These are phyloP conservation scores for Cabera pusaria DNA, from an alignment of 2,888 invertebrate species.

Conservation along the genomic window DNA sequence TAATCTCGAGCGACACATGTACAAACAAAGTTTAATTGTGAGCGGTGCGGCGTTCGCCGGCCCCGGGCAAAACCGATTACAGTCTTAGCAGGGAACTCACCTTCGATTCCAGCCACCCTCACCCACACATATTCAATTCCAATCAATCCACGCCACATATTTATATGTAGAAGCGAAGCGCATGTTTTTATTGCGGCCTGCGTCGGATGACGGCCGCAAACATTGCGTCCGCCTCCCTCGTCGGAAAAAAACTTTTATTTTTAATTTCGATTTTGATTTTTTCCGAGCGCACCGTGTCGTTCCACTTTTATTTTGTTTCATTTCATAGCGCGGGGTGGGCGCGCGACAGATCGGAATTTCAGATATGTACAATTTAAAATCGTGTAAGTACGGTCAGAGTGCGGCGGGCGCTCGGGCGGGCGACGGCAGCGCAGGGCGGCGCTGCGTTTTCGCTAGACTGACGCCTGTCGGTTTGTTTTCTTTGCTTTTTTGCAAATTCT, in stretches of 20 bases:
- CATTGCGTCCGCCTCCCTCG: constrained; percentile 76
- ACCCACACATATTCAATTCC: constrained; percentile 80
- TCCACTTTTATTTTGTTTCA: constrained; percentile 82
- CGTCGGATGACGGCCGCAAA: constrained; percentile 81
- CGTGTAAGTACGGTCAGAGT: constrained; percentile 82
- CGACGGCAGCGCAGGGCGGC: constrained; percentile 45
- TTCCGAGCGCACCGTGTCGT: constrained; percentile 74
- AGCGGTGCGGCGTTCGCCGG: constrained; percentile 53
- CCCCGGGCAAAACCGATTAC: constrained; percentile 81
- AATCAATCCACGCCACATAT: constrained; percentile 81
- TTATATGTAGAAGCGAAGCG: constrained; percentile 72
- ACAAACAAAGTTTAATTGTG: constrained; percentile 83
- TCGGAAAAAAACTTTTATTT: constrained; percentile 76
- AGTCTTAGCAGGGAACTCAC: constrained; percentile 78
- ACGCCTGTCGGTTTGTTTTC: constrained; percentile 82
- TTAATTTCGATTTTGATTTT: constrained; percentile 83
- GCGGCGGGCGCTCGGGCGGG: constrained; percentile 48
- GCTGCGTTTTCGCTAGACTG: constrained; percentile 71
- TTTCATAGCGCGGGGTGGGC: constrained; percentile 82
- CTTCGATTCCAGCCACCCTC: constrained; percentile 71
- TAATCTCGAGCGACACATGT: constrained; percentile 82
- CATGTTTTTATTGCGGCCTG: constrained; percentile 80
- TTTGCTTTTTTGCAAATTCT: constrained; percentile 81
- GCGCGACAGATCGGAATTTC: constrained; percentile 83
- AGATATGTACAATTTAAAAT: constrained; percentile 84